Percentiles rank a stretch among this genome's conserved stretches.
Conservation (phyloP, 2,888 invertebrate species). For the Phymatocera aterrima region DNA sequence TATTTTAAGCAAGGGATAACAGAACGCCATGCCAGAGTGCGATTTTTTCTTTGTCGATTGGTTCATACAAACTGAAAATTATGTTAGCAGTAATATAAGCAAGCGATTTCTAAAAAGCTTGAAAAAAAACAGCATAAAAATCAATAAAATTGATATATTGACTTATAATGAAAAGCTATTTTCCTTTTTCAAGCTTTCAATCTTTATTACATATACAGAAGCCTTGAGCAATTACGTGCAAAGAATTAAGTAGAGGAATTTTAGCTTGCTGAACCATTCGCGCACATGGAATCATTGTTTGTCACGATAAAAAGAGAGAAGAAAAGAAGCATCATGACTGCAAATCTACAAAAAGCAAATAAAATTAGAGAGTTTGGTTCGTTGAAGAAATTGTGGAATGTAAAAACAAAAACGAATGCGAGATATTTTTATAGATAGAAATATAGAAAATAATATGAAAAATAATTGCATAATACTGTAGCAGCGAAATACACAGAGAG, state of each 20-base stretch:
- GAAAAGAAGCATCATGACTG: neutral
- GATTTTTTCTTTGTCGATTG: conserved; percentile 13
- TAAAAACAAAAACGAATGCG: neutral
- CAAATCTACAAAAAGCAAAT: neutral
- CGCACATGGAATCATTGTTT: conserved; percentile 12
- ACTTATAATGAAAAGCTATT: neutral
- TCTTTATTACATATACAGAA: neutral
- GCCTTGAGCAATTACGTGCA: neutral
- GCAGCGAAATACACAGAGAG: neutral
- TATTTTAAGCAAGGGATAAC: conserved; percentile 52
- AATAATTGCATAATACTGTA: neutral
- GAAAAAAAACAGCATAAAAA: neutral
- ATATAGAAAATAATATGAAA: neutral
- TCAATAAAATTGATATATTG: neutral
- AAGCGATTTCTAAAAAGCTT: neutral
- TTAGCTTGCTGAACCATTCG: conserved; percentile 30
- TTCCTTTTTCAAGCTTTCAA: neutral
- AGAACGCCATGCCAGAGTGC: conserved; percentile 71
- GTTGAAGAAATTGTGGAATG: neutral
- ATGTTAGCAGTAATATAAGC: neutral
- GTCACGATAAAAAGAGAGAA: neutral
- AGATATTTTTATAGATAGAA: neutral
- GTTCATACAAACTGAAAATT: conserved; percentile 26
- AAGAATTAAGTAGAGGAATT: conserved; percentile 5
- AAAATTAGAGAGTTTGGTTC: neutral